Base-by-base conservation (phyloP, 2,113 vertebrate genomes). In the Oreocharis arfaki region DNA sequence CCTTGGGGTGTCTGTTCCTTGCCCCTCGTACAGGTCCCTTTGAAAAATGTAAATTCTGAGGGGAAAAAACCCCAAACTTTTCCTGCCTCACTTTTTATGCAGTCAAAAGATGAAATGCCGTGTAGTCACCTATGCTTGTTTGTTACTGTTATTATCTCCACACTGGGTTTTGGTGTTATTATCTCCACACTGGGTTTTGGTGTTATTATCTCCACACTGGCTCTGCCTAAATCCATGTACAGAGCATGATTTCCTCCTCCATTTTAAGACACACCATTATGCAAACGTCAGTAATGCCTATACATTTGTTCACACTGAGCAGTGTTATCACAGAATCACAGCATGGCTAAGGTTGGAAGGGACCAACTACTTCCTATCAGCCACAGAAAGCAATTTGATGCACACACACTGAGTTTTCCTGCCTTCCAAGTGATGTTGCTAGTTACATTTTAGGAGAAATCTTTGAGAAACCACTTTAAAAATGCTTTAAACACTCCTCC, bases 401-500 rank as follows among this genome's bases (percentile, higher is more conserved):
- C 26, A 71, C 3, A 53, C 27, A 59, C 26, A 44, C 33, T 30
- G 79, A 84, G 33, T 78, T 60, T 56, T 86, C 46, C 61, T 92
- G 69, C 61, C 61, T 97, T 76, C 37, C 32, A 76, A 92, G 55
- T 39, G 60, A 75, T 37, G 49, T 27, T 93, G 76, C 68, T 90
- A 78, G 52, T n/a, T 90, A 88, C 44, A 93, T 70, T 33, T 90
- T 52, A 26, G 47, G 32, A 80, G 64, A 87, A 90, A 87, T 78
- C 75, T 87, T 92, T 3, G 2, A 89, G 69, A 93, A 94, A 90
- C 22, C 39, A 46, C 61, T 92, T 93, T 56, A 87, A 96, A 94
- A 93, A 84, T 10, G 37, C 65, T 89, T 94, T 82, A 92, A 84
- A 56, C 49, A 89, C 53, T 76, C 81, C 61, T 95, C 84, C 89